These are phyloP conservation scores for Coregonus sp. DNA, from an alignment of 2,797 vertebrate species.

Conservation along the genomic window DNA sequence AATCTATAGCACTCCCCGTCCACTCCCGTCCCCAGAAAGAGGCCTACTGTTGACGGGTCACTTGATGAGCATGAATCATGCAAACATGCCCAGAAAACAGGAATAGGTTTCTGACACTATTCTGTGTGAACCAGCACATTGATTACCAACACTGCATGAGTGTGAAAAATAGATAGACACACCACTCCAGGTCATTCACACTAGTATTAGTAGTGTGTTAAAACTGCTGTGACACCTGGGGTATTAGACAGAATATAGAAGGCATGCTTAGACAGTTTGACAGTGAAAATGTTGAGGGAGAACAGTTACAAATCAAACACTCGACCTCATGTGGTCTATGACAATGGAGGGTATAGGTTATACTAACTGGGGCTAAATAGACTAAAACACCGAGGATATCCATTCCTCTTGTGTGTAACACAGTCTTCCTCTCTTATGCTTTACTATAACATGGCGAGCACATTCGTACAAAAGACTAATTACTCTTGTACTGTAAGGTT, in stretches of 20 bases:
- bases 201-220: constrained; percentile 70
- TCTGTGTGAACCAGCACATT: constrained; percentile 73
- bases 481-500: constrained; percentile 77
- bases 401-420: constrained; percentile 72
- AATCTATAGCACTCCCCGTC: constrained; percentile 73
- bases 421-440: constrained; percentile 68
- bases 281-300: background rate
- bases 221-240: constrained; percentile 79
- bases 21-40: too few relatives aligned
- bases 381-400: constrained; percentile 64
- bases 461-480: constrained; percentile 78
- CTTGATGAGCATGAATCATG: constrained; percentile 37
- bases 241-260: constrained; percentile 71
- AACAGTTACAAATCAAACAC: constrained; percentile 69
- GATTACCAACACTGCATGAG: constrained; percentile 75
- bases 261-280: constrained; percentile 71
- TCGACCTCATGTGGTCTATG: constrained; percentile 58
- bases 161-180: constrained; percentile 79
- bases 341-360: constrained; percentile 76
- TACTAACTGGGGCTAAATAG: constrained; percentile 74
- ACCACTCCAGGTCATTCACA: constrained; percentile 79
- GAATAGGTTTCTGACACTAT: constrained; percentile 65
- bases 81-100: constrained; percentile 68
- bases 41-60: constrained; percentile 29
- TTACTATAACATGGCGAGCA: constrained; percentile 78